Conservation (phyloP, 1,140 invertebrate genomes). For the Drosophila mojavensis region DNA sequence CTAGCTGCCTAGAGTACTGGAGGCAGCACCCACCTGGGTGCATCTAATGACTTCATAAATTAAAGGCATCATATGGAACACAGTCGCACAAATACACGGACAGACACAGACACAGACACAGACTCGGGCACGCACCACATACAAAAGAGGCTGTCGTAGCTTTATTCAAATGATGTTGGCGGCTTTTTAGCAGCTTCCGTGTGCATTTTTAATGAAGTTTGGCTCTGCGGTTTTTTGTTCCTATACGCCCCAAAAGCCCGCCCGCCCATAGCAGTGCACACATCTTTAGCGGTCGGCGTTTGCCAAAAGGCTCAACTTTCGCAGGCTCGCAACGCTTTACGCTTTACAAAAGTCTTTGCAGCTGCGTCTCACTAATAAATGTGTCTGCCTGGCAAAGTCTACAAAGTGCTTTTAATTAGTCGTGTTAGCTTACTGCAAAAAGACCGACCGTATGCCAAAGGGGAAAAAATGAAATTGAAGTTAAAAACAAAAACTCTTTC, state of each 20-base stretch:
- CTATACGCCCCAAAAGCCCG: constrained; percentile 1
- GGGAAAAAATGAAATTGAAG: background rate
- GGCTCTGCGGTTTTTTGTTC: constrained; percentile 43
- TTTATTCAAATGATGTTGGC: constrained; percentile 48
- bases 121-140: background rate
- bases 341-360: constrained; percentile 30
- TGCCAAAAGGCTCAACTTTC: constrained; percentile 65
- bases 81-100: background rate
- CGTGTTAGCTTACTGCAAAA: constrained; percentile 59
- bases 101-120: constrained; percentile 6
- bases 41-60: constrained; percentile 73
- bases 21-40: constrained; percentile 10
- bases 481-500: background rate
- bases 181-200: constrained; percentile 43
- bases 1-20: background rate
- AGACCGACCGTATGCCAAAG: background rate
- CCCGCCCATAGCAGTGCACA: constrained; percentile 35
- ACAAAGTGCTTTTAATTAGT: constrained; percentile 76
- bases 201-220: constrained; percentile 69
- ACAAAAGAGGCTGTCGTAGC: constrained; percentile 12
- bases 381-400: constrained; percentile 52
- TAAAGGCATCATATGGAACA: constrained; percentile 31
- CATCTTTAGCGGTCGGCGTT: constrained; percentile 69
- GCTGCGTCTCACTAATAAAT: constrained; percentile 63
- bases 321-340: constrained; percentile 23